These are phyloP conservation scores for Trichonephila inaurata DNA, from an alignment of 1,140 invertebrate species.

Conservation along the genomic window DNA sequence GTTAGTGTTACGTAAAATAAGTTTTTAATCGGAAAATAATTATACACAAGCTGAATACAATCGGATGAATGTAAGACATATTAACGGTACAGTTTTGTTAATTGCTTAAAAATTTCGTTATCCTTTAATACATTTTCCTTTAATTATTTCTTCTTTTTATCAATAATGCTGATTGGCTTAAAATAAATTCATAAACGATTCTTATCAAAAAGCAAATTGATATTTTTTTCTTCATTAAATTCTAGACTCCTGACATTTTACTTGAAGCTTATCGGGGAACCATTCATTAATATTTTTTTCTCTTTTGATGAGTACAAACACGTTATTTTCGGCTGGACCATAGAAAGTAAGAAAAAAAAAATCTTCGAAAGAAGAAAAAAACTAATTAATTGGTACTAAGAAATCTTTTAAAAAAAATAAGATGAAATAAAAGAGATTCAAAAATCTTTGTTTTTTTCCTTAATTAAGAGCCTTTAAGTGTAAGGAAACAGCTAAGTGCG, in stretches of 20 bases:
- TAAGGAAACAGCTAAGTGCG: not conserved
- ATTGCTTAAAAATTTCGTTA: too few relatives aligned
- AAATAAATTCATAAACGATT: not conserved
- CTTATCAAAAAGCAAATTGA: not conserved
- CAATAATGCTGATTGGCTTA: not conserved
- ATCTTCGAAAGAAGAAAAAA: not conserved
- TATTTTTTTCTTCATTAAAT: not conserved
- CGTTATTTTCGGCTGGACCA: not conserved
- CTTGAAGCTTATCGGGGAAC: not conserved
- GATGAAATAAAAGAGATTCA: not conserved
- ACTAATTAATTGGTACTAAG: conserved; percentile 34
- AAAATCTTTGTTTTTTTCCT: not conserved
- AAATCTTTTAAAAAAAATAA: conserved; percentile 11
- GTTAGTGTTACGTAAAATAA: too few relatives aligned
- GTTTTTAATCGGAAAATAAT: too few relatives aligned
- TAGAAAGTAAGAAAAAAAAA: not conserved
- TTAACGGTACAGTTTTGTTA: too few relatives aligned
- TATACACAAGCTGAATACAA: too few relatives aligned
- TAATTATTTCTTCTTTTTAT: not conserved
- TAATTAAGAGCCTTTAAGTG: conserved; percentile 18
- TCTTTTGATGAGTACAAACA: not conserved
- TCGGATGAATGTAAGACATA: too few relatives aligned
- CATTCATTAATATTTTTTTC: not conserved
- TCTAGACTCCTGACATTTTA: not conserved
- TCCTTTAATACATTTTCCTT: too few relatives aligned